phyloP scores from a whole-genome alignment of 2,888 invertebrate species.

The Rhingia rostrata region DNA sequence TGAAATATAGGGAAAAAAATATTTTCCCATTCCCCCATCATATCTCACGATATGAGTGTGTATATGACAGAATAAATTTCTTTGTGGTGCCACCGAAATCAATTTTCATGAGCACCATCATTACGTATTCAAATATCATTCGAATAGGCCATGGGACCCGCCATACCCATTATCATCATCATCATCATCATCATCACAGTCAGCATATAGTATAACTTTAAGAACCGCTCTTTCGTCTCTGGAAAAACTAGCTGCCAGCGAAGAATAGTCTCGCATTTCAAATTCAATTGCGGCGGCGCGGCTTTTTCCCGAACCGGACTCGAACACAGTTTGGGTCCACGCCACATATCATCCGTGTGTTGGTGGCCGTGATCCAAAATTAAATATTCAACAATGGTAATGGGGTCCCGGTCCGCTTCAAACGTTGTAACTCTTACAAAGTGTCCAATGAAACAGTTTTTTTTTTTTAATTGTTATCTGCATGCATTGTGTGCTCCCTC shows the following conservation, averaged over 20 bases:
- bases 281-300: conserved; percentile 43
- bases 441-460: conserved; percentile 61
- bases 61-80: conserved; percentile 42
- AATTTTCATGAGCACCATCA: conserved; percentile 61
- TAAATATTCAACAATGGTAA: conserved; percentile 71
- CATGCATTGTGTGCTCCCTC: conserved; percentile 20
- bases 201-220: conserved; percentile 57
- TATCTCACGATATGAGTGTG: conserved; percentile 30
- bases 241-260: conserved; percentile 59
- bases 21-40: conserved; percentile 3
- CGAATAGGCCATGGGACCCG: conserved; percentile 67
- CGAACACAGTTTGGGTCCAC: conserved; percentile 32
- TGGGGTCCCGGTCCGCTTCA: conserved; percentile 19
- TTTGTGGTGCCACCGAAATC: conserved; percentile 67
- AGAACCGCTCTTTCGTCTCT: conserved; percentile 53
- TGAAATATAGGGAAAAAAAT: not conserved
- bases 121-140: conserved; percentile 69
- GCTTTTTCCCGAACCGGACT: conserved; percentile 51
- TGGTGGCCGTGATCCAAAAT: conserved; percentile 47
- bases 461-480: conserved; percentile 47
- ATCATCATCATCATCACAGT: conserved; percentile 69
- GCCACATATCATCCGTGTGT: conserved; percentile 46
- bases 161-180: conserved; percentile 44
- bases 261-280: conserved; percentile 56
- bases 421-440: conserved; percentile 64